Evolutionary conservation across 2,888 invertebrate genomes (phyloP), one percentile per base, ranked within the genome.

Genomic region (Trimorus sp.): DNA sequence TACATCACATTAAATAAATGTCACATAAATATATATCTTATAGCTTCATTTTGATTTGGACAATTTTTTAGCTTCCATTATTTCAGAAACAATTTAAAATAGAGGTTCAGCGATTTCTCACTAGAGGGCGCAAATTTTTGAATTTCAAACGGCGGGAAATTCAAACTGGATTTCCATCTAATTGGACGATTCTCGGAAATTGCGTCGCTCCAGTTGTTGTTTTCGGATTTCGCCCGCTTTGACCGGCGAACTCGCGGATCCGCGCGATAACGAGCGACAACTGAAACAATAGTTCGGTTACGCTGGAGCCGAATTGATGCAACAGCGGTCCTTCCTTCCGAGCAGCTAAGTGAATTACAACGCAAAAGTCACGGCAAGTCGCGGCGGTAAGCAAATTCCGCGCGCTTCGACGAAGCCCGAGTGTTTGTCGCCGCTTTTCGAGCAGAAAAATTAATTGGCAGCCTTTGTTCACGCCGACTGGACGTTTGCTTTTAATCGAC

Each of bases 381-480:
- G 16, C 49, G 56, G 76, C 66, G 75, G 77, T 83, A 83, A 80
- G 80, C 83, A 80, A 83, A 83, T 83, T 83, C 83, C 68, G 74
- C 65, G 74, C 77, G 74, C 80, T 83, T 83, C 80, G 71, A 66
- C 70, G 76, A 83, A 80, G 54, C 78, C 56, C 70, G 80, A 80
- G 80, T 78, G 75, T 83, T 83, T 80, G 83, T 83, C 83, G 77
- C 74, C 77, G 83, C 79, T 79, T 77, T 69, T 63, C 68, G 79
- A 74, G 79, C 79, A 79, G 83, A 83, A 79, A 79, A 79, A 83
- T 83, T 83, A 83, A 83, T 83, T 83, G 83, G 79, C 79, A 76
- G 78, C 58, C 83, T 83, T 83, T 83, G 83, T 83, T 75, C 70
- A 59, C 81, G 60, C 73, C 82, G 73, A 74, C 75, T 74, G 75